A percentile compares a stretch with the other conserved stretches of the same genome.
Evolutionary conservation across 2,888 invertebrate genomes (phyloP).

Genomic region (Lasioglossum calceatum): DNA sequence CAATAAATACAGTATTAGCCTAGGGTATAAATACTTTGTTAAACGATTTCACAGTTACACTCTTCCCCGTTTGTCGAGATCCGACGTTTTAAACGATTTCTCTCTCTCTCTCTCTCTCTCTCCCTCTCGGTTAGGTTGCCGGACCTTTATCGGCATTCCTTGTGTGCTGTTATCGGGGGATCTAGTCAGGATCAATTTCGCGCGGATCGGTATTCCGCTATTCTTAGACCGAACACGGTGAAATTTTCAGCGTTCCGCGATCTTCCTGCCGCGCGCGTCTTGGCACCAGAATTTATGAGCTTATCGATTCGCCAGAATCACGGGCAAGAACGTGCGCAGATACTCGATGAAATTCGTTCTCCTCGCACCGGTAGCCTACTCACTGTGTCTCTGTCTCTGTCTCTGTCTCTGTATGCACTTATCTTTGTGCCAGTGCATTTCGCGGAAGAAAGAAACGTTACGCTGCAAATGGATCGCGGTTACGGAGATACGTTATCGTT

Average conservation of each 20-base stretch:
- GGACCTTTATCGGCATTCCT: background rate
- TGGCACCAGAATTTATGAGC: conserved; percentile 48
- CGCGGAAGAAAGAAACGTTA: background rate
- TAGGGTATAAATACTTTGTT: background rate
- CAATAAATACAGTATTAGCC: no score
- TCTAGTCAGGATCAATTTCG: background rate
- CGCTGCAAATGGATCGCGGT: background rate
- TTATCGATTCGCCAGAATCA: conserved; percentile 58
- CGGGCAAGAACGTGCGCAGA: conserved; percentile 5
- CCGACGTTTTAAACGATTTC: background rate
- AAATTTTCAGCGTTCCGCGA: conserved; percentile 33
- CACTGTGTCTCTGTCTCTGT: background rate
- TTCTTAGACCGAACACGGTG: conserved; percentile 45
- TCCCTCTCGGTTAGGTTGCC: background rate
- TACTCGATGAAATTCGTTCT: conserved; percentile 7
- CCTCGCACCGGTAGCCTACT: background rate
- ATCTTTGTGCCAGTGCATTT: background rate
- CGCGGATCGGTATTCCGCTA: conserved; percentile 8
- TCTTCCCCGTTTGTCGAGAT: background rate
- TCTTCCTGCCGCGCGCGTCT: background rate
- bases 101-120: no score
- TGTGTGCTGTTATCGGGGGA: background rate
- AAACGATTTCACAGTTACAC: no score
- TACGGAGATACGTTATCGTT: background rate
- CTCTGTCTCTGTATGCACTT: background rate